Percentiles rank a stretch among this genome's conserved stretches.
Evolutionary conservation across 2,797 vertebrate species (phyloP).

Genomic region (Cynopterus sphinx): DNA sequence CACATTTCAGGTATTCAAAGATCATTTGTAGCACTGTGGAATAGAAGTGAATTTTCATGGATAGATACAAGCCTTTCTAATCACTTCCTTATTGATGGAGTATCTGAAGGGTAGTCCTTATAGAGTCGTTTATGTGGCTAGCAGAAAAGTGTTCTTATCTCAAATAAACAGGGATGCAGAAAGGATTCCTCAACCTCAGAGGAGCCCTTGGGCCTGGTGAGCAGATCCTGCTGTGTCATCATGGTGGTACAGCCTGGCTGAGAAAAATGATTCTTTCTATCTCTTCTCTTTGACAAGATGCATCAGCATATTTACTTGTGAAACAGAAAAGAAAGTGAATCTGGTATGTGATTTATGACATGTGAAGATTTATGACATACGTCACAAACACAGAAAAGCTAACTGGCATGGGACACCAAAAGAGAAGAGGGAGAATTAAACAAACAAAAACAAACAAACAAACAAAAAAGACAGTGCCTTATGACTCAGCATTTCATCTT

Average conservation of each 20-base stretch:
- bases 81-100: neutral
- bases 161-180: neutral
- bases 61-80: neutral
- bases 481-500: neutral
- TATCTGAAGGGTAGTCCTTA: neutral
- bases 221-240: neutral
- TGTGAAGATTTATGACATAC: neutral
- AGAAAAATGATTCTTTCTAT: neutral
- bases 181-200: neutral
- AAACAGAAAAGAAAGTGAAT: slow-evolving; percentile 13
- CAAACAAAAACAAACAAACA: neutral
- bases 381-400: neutral
- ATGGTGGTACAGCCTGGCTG: neutral
- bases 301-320: neutral
- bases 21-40: neutral
- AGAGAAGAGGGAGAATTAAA: neutral
- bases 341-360: neutral
- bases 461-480: neutral
- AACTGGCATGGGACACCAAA: neutral
- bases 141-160: neutral
- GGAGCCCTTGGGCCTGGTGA: neutral
- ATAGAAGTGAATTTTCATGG: neutral
- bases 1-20: neutral
- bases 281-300: neutral
- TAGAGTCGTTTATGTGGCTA: neutral